phyloP scores from a whole-genome alignment of 2,113 vertebrate genomes.

The Silurus meridionalis region DNA sequence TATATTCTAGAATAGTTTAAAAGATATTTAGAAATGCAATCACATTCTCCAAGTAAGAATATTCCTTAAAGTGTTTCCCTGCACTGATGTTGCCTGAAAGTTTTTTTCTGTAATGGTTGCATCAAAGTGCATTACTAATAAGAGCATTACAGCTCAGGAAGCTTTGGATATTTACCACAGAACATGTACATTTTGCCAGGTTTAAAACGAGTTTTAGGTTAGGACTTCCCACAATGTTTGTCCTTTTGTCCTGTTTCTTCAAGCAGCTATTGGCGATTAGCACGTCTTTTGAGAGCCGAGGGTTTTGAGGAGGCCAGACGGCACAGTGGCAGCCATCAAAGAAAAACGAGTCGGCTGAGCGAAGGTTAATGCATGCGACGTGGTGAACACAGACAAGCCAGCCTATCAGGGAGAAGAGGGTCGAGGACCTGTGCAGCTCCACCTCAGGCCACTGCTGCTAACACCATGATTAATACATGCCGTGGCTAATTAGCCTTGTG shows the following conservation, averaged over 20 bases:
- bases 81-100: neutral
- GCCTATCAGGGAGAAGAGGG: slow-evolving; percentile 40
- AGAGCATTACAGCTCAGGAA: neutral
- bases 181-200: neutral
- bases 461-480: slow-evolving; percentile 74
- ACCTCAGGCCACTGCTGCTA: slow-evolving; percentile 62
- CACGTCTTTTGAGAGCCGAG: slow-evolving; percentile 34
- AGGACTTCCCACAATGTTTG: slow-evolving; percentile 28
- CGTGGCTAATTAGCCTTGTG: slow-evolving; percentile 76
- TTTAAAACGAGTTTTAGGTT: neutral
- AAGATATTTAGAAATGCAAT: neutral
- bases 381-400: slow-evolving; percentile 64
- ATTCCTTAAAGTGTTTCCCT: neutral
- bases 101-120: neutral
- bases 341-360: slow-evolving; percentile 67
- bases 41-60: neutral
- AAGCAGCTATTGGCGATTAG: slow-evolving; percentile 41
- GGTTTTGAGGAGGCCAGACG: slow-evolving; percentile 32
- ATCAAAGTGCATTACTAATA: neutral
- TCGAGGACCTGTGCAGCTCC: slow-evolving; percentile 66
- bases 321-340: slow-evolving; percentile 56
- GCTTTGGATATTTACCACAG: neutral
- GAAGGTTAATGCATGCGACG: slow-evolving; percentile 72
- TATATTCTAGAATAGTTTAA: neutral
- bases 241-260: slow-evolving; percentile 32